Evolutionary conservation across 2,888 invertebrate species (phyloP).

Genomic region (Taphrorychus bicolor): DNA sequence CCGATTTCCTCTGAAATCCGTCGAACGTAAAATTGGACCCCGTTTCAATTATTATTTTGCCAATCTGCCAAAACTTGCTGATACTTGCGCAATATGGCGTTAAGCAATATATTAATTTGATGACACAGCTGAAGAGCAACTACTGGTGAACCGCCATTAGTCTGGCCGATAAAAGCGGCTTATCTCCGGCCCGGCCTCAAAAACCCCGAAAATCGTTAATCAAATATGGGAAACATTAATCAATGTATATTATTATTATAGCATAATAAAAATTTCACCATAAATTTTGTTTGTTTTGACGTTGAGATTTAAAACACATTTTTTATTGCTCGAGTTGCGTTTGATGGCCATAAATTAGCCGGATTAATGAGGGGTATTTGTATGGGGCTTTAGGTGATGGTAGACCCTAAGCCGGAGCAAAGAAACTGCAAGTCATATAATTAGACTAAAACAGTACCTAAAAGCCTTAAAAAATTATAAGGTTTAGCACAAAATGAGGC

Average conservation of each 20-base stretch:
- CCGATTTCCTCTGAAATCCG: not conserved
- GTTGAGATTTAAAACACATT: not conserved
- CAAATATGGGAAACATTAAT: slow-evolving; percentile 17
- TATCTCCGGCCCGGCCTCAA: slow-evolving; percentile 9
- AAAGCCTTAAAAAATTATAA: no score
- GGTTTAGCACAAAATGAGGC: no score
- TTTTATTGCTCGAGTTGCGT: slow-evolving; percentile 1
- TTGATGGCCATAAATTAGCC: slow-evolving; percentile 4
- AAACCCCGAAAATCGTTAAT: slow-evolving; percentile 18
- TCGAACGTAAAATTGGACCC: not conserved
- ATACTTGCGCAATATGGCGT: not conserved
- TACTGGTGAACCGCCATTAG: slow-evolving; percentile 10
- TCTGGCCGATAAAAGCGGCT: slow-evolving; percentile 8
- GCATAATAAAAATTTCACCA: not conserved
- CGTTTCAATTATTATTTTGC: not conserved
- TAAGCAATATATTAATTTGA: slow-evolving; percentile 14
- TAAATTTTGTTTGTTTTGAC: slow-evolving; percentile 11
- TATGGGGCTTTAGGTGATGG: not conserved
- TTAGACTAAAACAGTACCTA: no score
- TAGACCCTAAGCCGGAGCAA: not conserved
- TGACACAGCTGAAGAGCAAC: slow-evolving; percentile 19
- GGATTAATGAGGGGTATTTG: slow-evolving; percentile 1
- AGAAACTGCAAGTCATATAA: not conserved
- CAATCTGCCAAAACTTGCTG: not conserved
- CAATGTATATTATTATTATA: not conserved